phyloP scores from a whole-genome alignment of 2,888 invertebrate genomes.

The Platynereis dumerilii region DNA sequence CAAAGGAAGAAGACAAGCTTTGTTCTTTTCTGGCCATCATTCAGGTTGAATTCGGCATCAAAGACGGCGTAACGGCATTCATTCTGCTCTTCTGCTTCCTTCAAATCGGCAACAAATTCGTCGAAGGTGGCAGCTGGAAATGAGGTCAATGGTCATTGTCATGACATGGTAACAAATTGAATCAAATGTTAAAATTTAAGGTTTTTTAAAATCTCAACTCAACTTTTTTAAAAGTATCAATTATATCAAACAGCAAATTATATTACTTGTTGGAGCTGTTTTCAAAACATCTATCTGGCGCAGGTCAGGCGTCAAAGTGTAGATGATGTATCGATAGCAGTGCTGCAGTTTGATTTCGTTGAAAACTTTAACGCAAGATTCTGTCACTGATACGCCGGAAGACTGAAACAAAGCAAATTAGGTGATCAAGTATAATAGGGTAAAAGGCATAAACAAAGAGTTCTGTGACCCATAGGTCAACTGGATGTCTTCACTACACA shows the following conservation, averaged over 20 bases:
- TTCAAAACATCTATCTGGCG: conserved; percentile 77
- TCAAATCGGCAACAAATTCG: conserved; percentile 88
- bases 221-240: neutral
- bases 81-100: conserved; percentile 74
- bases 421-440: too few species aligned
- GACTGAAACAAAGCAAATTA: conserved; percentile 61
- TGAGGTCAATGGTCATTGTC: neutral
- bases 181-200: neutral
- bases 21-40: conserved; percentile 42
- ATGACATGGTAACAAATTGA: neutral
- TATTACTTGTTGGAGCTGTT: conserved; percentile 34
- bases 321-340: conserved; percentile 93
- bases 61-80: conserved; percentile 97
- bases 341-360: conserved; percentile 98
- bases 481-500: too few species aligned
- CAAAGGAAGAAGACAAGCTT: conserved; percentile 57
- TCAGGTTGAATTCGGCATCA: conserved; percentile 97
- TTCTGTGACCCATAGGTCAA: too few species aligned
- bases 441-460: too few species aligned
- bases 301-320: conserved; percentile 88
- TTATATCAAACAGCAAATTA: conserved; percentile 1
- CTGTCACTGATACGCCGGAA: conserved; percentile 95
- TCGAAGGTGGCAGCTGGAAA: conserved; percentile 79
- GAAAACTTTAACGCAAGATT: conserved; percentile 92
- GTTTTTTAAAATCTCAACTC: neutral